Percentiles rank a stretch among this genome's conserved stretches.
These are phyloP conservation scores for Ceratitis capitata DNA, from an alignment of 1,140 invertebrate genomes.

Conservation along the genomic window DNA sequence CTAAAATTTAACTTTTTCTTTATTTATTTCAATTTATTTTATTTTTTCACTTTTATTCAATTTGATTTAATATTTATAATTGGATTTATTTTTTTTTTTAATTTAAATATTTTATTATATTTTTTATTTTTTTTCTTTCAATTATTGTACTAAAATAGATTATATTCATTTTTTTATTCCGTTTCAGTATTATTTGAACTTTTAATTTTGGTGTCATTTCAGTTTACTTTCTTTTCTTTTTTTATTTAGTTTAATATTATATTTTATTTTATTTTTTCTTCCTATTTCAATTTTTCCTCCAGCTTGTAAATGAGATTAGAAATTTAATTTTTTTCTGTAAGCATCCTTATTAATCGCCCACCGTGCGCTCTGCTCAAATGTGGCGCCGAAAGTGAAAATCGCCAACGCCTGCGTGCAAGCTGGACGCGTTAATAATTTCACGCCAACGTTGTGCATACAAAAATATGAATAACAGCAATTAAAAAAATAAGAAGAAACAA, in stretches of 20 bases:
- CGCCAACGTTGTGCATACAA: neutral
- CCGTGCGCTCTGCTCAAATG: neutral
- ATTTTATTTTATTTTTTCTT: neutral
- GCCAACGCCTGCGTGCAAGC: neutral
- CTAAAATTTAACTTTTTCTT: too few relatives aligned
- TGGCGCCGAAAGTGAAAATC: neutral
- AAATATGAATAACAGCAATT: too few relatives aligned
- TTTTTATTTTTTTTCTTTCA: neutral
- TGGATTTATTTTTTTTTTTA: too few relatives aligned
- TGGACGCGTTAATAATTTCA: neutral
- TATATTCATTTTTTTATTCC: too few relatives aligned
- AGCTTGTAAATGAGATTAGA: too few relatives aligned
- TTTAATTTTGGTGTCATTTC: too few relatives aligned
- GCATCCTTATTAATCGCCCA: neutral
- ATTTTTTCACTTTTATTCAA: too few relatives aligned
- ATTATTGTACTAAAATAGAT: too few relatives aligned
- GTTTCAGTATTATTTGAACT: too few relatives aligned
- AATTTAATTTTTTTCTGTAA: neutral
- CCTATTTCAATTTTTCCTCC: too few relatives aligned
- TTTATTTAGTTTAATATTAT: neutral
- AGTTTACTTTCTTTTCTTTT: too few relatives aligned
- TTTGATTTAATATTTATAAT: neutral
- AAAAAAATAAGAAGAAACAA: neutral
- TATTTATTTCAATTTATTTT: too few relatives aligned
- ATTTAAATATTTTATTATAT: neutral